Base-by-base conservation (phyloP, 2,888 invertebrate species). In the Elgonia sp. region DNA sequence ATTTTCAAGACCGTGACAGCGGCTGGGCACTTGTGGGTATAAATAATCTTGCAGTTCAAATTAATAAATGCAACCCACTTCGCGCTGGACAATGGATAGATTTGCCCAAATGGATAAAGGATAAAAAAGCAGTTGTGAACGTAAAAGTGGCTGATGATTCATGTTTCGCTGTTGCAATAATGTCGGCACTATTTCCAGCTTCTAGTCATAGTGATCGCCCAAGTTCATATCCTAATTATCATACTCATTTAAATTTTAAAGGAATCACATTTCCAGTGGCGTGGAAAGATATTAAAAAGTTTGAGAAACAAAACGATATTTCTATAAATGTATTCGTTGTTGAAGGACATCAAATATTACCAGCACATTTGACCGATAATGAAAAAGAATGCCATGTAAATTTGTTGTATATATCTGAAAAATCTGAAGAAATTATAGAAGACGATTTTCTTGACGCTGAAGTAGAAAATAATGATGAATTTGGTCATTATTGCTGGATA, bases 331-430 rank as follows among this genome's bases (percentile, higher is more conserved):
- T 84, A 0, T 81, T 77, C 16, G n/a, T 82, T 12, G 10, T 84
- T 8, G 53, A 75, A 8, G 63, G 69, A 8, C 18, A 69, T 21
- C 39, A 12, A 0, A 40, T 81, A 0, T 7, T 29, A n/a, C 75
- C 83, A 1, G n/a, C 82, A 6, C 62, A 86, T 29, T 0, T 81
- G 0, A 86, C 86, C 0, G 7, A 12, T 0, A 14, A 69, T 0
- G 81, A 86, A 21, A 86, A 63, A n/a, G n/a, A n/a, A n/a, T n/a
- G n/a, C n/a, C n/a, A 84, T 39, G 70, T 86, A 0, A 86, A 86
- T 62, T 46, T 86, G 16, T 40, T 86, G 8, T 12, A 69, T 0
- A 4, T 84, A 40, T 40, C 57, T 10, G 37, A 79, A 18, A 18
- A 42, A 8, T 10, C n/a, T n/a, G n/a, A 18, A 55, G 6, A 55